Percentiles rank a stretch among this genome's conserved stretches.
These are phyloP conservation scores for Tetragonisca angustula DNA, from an alignment of 2,888 invertebrate genomes.

Conservation along the genomic window DNA sequence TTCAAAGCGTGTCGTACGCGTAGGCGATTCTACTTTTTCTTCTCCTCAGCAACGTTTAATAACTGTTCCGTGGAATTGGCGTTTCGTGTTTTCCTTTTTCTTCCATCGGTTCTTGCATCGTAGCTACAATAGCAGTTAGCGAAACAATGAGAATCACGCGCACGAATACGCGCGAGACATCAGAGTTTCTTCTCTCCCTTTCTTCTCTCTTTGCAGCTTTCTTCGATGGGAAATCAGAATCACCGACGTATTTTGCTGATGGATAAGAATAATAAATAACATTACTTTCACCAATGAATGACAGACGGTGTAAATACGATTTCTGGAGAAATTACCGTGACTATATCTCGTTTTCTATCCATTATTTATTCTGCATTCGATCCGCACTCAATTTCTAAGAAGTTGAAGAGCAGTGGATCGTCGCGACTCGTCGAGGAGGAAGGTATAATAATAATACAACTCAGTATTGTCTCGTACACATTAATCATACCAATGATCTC, in stretches of 20 bases:
- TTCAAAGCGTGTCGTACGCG: constrained; percentile 42
- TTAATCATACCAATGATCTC: constrained; percentile 42
- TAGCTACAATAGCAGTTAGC: not conserved
- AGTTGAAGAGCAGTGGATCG: constrained; percentile 4
- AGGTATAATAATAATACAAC: not conserved
- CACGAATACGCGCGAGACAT: not conserved
- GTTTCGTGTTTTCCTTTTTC: constrained; percentile 19
- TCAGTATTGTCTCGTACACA: not conserved
- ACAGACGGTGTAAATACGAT: constrained; percentile 46
- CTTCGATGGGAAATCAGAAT: constrained; percentile 78
- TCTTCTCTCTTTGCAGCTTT: constrained; percentile 2
- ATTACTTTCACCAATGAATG: constrained; percentile 64
- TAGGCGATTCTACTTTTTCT: constrained; percentile 50
- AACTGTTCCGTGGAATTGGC: constrained; percentile 39
- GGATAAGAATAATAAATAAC: constrained; percentile 59
- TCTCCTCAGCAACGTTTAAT: constrained; percentile 48
- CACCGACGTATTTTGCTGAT: constrained; percentile 22
- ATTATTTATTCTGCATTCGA: constrained; percentile 38
- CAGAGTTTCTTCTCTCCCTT: not conserved
- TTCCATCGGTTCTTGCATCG: not conserved
- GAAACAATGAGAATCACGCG: constrained; percentile 18
- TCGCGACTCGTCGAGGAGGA: constrained; percentile 21
- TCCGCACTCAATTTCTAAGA: constrained; percentile 49
- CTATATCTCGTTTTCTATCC: constrained; percentile 52
- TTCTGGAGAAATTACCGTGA: constrained; percentile 37